Evolutionary conservation across 2,113 vertebrate genomes (phyloP).

Genomic region (Ovis aries): DNA sequence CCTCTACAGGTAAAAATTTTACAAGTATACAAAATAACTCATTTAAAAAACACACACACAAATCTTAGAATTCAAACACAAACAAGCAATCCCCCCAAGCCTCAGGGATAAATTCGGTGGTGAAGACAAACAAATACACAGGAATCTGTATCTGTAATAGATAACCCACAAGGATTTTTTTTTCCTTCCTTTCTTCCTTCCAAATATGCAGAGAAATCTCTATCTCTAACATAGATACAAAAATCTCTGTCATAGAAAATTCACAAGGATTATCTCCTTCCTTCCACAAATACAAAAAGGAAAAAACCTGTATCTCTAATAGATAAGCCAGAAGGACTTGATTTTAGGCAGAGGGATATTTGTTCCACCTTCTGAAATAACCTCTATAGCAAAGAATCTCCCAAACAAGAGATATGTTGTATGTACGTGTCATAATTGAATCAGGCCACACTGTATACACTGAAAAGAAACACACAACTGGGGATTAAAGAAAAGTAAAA

Average conservation of each 20-base stretch:
- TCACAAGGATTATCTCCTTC: background rate
- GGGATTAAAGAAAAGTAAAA: background rate
- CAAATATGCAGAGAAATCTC: background rate
- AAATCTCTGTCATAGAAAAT: background rate
- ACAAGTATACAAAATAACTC: background rate
- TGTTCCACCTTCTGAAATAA: background rate
- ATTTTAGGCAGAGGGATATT: background rate
- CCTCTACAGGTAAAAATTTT: background rate
- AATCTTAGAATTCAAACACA: background rate
- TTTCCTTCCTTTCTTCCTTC: background rate
- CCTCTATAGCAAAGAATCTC: background rate
- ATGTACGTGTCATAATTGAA: background rate
- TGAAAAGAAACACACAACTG: background rate
- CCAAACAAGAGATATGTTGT: background rate
- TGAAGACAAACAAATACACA: background rate
- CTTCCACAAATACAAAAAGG: background rate
- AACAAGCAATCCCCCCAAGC: background rate
- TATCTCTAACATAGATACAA: background rate
- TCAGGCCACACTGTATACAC: background rate
- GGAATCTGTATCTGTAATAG: background rate
- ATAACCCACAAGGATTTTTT: background rate
- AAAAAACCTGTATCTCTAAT: background rate
- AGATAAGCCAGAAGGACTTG: background rate
- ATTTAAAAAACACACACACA: background rate
- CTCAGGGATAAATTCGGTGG: background rate